Conservation (phyloP, 2,113 vertebrate genomes). For the Dromas ardeola region DNA sequence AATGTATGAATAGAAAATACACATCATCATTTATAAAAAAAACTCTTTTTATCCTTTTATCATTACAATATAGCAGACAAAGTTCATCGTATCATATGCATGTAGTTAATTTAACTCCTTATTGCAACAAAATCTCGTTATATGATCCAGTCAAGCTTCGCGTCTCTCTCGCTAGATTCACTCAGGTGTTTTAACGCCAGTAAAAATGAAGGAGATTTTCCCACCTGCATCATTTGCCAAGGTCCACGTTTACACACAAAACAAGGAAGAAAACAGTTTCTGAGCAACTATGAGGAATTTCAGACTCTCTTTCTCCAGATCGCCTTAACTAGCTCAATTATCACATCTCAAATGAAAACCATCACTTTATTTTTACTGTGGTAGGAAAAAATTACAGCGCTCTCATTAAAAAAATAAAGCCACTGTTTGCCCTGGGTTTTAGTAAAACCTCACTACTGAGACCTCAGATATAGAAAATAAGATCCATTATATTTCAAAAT, state of each 20-base stretch:
- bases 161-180: neutral
- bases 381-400: neutral
- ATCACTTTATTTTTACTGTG: neutral
- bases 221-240: neutral
- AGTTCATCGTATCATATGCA: neutral
- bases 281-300: neutral
- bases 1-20: neutral
- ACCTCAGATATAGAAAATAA: neutral
- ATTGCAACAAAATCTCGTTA: neutral
- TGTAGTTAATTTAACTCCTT: neutral
- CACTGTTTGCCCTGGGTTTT: neutral
- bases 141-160: neutral
- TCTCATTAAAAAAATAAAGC: slow-evolving; percentile 28
- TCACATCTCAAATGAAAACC: neutral
- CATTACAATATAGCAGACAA: neutral
- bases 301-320: neutral
- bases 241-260: neutral
- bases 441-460: slow-evolving; percentile 1
- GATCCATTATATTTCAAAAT: neutral
- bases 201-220: neutral
- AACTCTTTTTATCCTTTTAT: neutral
- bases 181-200: neutral
- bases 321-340: neutral
- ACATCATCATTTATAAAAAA: neutral
- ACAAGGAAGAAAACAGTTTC: neutral